Conservation (phyloP, 2,888 invertebrate species). For the Aphidius colemani region DNA sequence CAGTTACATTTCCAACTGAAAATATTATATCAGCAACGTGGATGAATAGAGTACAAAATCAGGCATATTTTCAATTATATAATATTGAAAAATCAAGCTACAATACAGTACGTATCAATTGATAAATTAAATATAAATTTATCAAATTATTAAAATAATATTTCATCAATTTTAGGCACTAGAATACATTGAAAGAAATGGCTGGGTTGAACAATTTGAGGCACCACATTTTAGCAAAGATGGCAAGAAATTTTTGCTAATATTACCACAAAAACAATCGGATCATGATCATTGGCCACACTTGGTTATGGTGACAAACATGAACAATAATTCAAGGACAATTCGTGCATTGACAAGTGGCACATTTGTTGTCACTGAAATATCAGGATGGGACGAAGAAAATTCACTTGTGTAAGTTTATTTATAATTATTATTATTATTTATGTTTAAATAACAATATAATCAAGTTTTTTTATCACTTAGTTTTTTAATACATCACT, state of each 20-base stretch:
- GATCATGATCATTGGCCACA: slow-evolving; percentile 69
- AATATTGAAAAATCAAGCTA: slow-evolving; percentile 54
- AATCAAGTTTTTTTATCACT: too few species aligned
- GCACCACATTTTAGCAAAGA: slow-evolving; percentile 72
- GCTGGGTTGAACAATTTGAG: slow-evolving; percentile 82
- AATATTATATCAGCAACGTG: slow-evolving; percentile 76
- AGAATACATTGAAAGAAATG: slow-evolving; percentile 61
- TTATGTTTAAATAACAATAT: too few species aligned
- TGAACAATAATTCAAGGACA: slow-evolving; percentile 50
- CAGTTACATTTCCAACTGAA: slow-evolving; percentile 78
- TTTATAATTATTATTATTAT: too few species aligned
- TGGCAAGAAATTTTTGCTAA: slow-evolving; percentile 73
- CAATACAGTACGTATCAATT: slow-evolving; percentile 46
- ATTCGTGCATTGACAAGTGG: slow-evolving; percentile 66
- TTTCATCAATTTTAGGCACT: slow-evolving; percentile 40
- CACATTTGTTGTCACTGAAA: slow-evolving; percentile 73
- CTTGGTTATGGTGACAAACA: slow-evolving; percentile 65
- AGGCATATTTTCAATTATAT: slow-evolving; percentile 70
- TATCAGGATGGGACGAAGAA: slow-evolving; percentile 73
- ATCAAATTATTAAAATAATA: too few species aligned
- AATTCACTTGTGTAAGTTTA: slow-evolving; percentile 70
- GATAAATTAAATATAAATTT: too few species aligned
- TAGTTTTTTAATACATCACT: too few species aligned
- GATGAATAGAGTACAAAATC: slow-evolving; percentile 89
- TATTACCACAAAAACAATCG: slow-evolving; percentile 72